These are phyloP conservation scores for Chironomus tepperi DNA, from an alignment of 1,140 invertebrate genomes.

Conservation along the genomic window DNA sequence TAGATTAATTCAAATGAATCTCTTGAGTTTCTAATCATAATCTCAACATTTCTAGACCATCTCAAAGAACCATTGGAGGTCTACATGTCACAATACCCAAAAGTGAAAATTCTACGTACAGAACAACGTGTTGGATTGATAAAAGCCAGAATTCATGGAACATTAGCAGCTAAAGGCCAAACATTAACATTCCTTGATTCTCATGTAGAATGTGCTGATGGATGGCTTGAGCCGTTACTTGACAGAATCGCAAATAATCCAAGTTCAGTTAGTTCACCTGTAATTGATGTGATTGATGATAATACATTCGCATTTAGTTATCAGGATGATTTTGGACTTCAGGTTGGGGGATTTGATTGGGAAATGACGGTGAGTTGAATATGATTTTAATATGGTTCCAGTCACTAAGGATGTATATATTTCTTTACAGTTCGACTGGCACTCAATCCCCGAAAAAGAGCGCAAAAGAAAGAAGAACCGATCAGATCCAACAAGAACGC, in stretches of 20 bases:
- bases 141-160: neutral
- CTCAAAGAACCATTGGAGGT: neutral
- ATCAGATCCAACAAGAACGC: slow-evolving; percentile 38
- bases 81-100: neutral
- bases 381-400: no score
- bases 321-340: slow-evolving; percentile 53
- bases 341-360: slow-evolving; percentile 69
- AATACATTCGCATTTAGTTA: slow-evolving; percentile 69
- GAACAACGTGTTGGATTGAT: slow-evolving; percentile 18
- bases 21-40: slow-evolving; percentile 11
- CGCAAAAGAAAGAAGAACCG: slow-evolving; percentile 50
- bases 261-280: slow-evolving; percentile 55
- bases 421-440: neutral
- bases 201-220: slow-evolving; percentile 50
- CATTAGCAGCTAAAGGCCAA: neutral
- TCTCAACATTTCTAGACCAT: slow-evolving; percentile 6
- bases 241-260: slow-evolving; percentile 47
- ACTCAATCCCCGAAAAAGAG: neutral
- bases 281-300: slow-evolving; percentile 85
- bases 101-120: slow-evolving; percentile 12
- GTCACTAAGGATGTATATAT: no score
- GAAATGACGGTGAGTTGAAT: slow-evolving; percentile 54
- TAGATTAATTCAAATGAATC: no score
- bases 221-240: slow-evolving; percentile 58
- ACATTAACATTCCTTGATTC: slow-evolving; percentile 59